phyloP scores from a whole-genome alignment of 2,888 invertebrate species.

The Ernsta delagoae region DNA sequence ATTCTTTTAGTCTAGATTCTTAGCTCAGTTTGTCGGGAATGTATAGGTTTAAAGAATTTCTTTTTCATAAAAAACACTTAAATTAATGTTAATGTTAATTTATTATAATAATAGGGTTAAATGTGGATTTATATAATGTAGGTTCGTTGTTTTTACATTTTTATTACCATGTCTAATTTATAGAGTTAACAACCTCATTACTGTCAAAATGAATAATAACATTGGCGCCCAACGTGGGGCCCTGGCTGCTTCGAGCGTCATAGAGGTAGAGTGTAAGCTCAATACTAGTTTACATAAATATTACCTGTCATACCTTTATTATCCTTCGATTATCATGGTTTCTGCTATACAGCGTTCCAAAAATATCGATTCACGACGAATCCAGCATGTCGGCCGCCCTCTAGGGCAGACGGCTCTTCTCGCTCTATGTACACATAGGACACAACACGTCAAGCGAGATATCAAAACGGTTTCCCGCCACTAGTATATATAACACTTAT shows the following conservation, averaged over 20 bases:
- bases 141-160: too few relatives aligned
- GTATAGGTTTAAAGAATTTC: too few relatives aligned
- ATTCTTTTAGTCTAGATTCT: too few relatives aligned
- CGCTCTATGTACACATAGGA: constrained; percentile 81
- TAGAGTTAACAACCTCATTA: too few relatives aligned
- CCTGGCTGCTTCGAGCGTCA: constrained; percentile 37
- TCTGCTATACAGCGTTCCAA: constrained; percentile 79
- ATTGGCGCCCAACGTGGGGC: constrained; percentile 62
- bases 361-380: constrained; percentile 84
- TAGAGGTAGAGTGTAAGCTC: constrained; percentile 16
- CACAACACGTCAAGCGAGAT: constrained; percentile 83
- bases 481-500: constrained; percentile 74
- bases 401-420: constrained; percentile 80
- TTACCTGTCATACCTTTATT: constrained; percentile 79
- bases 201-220: constrained; percentile 43
- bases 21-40: too few relatives aligned
- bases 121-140: too few relatives aligned
- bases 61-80: too few relatives aligned
- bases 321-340: constrained; percentile 78
- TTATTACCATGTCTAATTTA: too few relatives aligned
- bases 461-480: constrained; percentile 84
- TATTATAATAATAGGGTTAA: too few relatives aligned
- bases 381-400: constrained; percentile 84
- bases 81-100: too few relatives aligned
- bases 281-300: constrained; percentile 51